Conservation (phyloP, 2,888 invertebrate genomes). For the Phorcus lineatus region DNA sequence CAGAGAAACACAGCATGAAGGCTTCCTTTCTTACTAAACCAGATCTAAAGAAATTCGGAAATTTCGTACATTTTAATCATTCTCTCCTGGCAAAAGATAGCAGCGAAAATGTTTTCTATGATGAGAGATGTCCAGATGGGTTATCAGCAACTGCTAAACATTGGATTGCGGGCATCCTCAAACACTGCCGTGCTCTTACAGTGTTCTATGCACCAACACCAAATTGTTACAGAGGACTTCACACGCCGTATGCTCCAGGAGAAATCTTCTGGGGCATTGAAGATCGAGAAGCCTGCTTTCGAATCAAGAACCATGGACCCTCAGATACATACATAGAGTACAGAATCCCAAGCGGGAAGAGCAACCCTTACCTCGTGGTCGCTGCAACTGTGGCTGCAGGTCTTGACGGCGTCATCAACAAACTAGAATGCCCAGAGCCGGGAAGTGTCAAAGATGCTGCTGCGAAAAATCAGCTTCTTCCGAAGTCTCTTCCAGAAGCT, state of each 20-base stretch:
- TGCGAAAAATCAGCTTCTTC: constrained; percentile 19
- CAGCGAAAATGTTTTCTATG: constrained; percentile 23
- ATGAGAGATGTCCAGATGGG: not conserved
- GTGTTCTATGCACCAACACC: constrained; percentile 37
- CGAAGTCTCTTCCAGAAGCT: constrained; percentile 23
- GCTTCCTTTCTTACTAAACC: not conserved
- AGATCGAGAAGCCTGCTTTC: constrained; percentile 24
- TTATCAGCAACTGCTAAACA: constrained; percentile 32
- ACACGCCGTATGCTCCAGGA: constrained; percentile 21
- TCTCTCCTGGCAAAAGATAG: not conserved
- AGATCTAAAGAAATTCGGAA: not conserved
- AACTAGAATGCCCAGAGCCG: constrained; percentile 31
- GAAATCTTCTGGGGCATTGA: constrained; percentile 35
- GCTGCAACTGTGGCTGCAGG: constrained; percentile 40
- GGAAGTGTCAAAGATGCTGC: not conserved
- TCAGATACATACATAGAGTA: constrained; percentile 36
- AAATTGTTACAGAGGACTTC: constrained; percentile 35
- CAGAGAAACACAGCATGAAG: not conserved
- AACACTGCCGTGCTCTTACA: constrained; percentile 37
- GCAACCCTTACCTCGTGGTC: constrained; percentile 37
- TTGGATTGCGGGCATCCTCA: constrained; percentile 37
- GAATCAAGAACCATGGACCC: constrained; percentile 22
- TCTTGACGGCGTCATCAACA: constrained; percentile 34
- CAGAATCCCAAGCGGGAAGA: constrained; percentile 36
- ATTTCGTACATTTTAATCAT: not conserved